Evolutionary conservation across 2,888 invertebrate genomes (phyloP), one percentile per base, ranked within the genome.

Genomic region (Gymnocheta viridis): DNA sequence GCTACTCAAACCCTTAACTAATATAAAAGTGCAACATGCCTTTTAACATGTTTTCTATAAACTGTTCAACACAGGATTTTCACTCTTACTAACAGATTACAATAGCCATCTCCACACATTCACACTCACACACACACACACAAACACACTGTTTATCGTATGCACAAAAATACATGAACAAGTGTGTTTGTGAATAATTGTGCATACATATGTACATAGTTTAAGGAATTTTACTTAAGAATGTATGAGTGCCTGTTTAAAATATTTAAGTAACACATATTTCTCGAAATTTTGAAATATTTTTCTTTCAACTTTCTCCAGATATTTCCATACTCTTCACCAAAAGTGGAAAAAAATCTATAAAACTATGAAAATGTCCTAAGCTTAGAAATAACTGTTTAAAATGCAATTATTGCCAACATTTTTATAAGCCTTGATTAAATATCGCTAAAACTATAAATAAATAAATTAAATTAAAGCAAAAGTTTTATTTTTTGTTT

Each of bases 261-360:
- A 66, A 69, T 67, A 54, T 58, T 70, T 56, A 49, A 56, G 62
- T 38, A 70, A 70, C 79, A 83, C 82, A 64, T 82, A 72, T 49
- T 60, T 67, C 35, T 44, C 51, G 12, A 67, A 62, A 66, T 58
- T 58, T 10, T 49, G 6, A 29, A 38, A 41, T 51, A 56, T 32
- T 66, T n/a, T 35, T 4, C 1, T 49, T 38, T 72, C 29, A 1
- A 29, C 44, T 29, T 19, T 41, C 4, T 22, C 58, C 9, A 35
- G 6, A 35, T 2, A 51, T 22, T 67, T 35, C 44, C 38, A 27
- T 27, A 27, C 2, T 24, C 6, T 51, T 24, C 14, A 27, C 14
- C 10, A 14, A 12, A 49, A 12, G 9, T 24, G n/a, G 4, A 22
- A 51, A 51, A n/a, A n/a, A n/a, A n/a, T n/a, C n/a, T n/a, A n/a